Base-by-base conservation (phyloP, 2,113 vertebrate genomes). In the Centrocercus urophasianus region DNA sequence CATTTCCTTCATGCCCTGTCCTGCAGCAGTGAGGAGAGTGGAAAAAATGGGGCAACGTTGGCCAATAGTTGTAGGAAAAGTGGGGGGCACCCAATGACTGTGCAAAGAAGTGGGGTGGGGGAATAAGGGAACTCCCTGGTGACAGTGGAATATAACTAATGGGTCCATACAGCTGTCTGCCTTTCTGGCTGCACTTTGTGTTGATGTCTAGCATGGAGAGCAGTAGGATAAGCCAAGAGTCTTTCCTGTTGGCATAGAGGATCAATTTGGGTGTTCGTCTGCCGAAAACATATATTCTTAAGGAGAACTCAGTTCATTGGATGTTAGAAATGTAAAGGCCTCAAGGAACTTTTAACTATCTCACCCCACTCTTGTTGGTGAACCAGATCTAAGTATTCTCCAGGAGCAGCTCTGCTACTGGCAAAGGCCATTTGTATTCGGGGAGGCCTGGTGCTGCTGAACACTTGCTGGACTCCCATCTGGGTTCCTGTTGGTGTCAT, bases 281-380 rank as follows among this genome's bases (percentile, higher is more conserved):
- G 87, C 72, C 66, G 69, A 73, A 96, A 95, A 52, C 43, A 8
- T 79, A 40, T 67, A 36, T 76, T 91, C 59, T 88, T 83, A 43
- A 88, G 56, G 56, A 45, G 36, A 88, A 40, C 48, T 91, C 22
- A 52, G 40, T 54, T 91, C n/a, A 48, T 42, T 95, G 74, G 82
- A 85, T 72, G 77, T 69, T 81, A 84, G 74, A 86, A 84, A 71
- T 65, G 42, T 50, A n/a, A 80, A 90, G 10, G 11, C 34, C 74
- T 27, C 5, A 21, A 89, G 57, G 50, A 11, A 38, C 65, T 47
- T 20, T 20, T 70, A 56, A 17, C 45, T 57, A 11, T 75, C 4
- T 64, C 25, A 22, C 63, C 30, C 16, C 20, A 28, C 71, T 75
- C 42, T 57, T 1, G 1, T 75, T 79, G 77, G 72, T 25, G 36